Evolutionary conservation across 2,797 vertebrate genomes (phyloP), one percentile per base, ranked within the genome.

Genomic region (Chaetodon trifasciatus): DNA sequence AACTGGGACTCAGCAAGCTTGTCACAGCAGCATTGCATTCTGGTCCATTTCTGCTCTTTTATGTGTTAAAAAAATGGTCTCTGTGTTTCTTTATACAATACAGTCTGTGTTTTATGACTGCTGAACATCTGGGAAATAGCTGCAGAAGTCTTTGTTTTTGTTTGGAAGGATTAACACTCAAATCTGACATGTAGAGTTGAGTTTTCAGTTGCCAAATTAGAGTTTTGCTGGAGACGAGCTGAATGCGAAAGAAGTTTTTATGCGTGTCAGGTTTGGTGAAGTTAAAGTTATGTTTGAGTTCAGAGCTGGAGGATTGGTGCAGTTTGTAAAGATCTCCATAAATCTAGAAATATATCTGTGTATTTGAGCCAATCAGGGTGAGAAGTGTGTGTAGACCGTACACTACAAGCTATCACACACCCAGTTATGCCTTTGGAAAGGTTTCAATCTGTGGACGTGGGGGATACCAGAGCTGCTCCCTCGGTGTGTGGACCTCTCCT

Each of bases 401-500:
- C 11, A 21, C 12, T 62, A n/a, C 47, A 21, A 15, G 32, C 47
- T 73, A 58, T 63, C 71, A 58, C 76, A 79, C 49, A 40, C 55
- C 35, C 70, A 75, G 40, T 73, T 15, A 32, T 56, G 56, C 64
- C 17, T 2, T 57, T 61, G 37, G 67, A 83, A 69, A 66, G 70
- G 78, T 79, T 74, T 67, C 72, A 77, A 74, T 68, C 32, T 76
- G 76, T 15, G 10, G 35, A 65, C 1, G 3, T 23, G 63, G 67
- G 52, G 75, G 78, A 69, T 7, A 42, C 50, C 8, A 35, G 53
- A 75, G 73, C 76, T 0, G 60, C 8, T 81, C 70, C 16, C 40
- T 77, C n/a, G 1, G 28, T 40, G 60, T 55, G 85, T 37, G 70
- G 74, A 68, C 77, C 24, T 81, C 71, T 74, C 64, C 74, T 57